Evolutionary conservation across 2,888 invertebrate species (phyloP), one percentile per base, ranked within the genome.

Genomic region (Colletes collaris): DNA sequence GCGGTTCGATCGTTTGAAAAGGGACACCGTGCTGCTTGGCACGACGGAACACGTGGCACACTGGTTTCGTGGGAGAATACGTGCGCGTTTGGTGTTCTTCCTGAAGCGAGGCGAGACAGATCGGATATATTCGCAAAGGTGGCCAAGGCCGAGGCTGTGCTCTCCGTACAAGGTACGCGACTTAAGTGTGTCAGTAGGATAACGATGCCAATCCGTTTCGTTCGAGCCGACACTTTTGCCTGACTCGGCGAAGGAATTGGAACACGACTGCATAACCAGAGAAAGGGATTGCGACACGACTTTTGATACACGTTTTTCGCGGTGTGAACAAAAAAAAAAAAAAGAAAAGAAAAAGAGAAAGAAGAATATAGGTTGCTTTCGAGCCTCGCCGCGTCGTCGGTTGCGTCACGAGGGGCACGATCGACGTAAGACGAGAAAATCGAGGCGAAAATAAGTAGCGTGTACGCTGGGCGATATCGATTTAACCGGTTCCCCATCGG

Each of bases 161-260:
- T 79, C 83, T 76, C 79, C 79, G 79, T 76, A 71, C 72, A 82
- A 70, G 83, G 70, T 83, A 76, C 83, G 73, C 65, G 67, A 56
- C 58, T 65, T 50, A 77, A 88, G 87, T 89, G 88, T 89, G 89
- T 89, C 89, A 90, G 90, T 90, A 88, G 89, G 89, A 87, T 88
- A 87, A 86, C 83, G 66, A 76, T 73, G 78, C 69, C 76, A 76
- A 82, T 84, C 76, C 77, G 84, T 79, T 83, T 83, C 77, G 70
- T 84, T 81, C 72, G 81, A 64, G 55, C 68, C 55, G 76, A 74
- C 84, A 73, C 81, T 80, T 83, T 83, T 80, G 84, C 79, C 52
- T 68, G 79, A 72, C 67, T 79, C 78, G 67, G 59, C 72, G 69
- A n/a, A 71, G 67, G 69, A 84, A 84, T 84, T 79, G 78, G 76